phyloP scores from a whole-genome alignment of 2,797 vertebrate genomes.

The Triplophysa yarkandensis region DNA sequence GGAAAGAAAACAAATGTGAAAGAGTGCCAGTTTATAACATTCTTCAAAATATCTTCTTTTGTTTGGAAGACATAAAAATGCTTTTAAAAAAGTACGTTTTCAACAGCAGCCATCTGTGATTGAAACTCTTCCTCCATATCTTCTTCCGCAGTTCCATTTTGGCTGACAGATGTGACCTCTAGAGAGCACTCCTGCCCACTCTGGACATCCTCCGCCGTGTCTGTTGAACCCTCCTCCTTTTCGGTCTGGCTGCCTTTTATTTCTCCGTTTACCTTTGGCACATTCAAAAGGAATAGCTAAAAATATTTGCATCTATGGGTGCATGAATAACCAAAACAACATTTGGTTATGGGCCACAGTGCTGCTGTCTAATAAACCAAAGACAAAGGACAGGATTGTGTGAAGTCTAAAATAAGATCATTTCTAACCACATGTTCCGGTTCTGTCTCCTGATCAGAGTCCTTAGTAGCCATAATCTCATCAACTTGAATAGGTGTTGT shows the following conservation, averaged over 20 bases:
- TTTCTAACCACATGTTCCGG: conserved; percentile 40
- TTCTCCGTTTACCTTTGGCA: conserved; percentile 47
- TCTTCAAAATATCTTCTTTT: no score
- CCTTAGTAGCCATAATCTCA: conserved; percentile 11
- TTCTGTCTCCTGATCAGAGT: conserved; percentile 5
- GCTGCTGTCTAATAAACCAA: not conserved
- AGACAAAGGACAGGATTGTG: not conserved
- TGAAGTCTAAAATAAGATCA: not conserved
- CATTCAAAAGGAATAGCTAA: conserved; percentile 23
- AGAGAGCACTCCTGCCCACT: conserved; percentile 2
- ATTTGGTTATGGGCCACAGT: not conserved
- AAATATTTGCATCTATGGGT: not conserved
- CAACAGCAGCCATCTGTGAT: not conserved
- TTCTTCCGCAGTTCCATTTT: conserved; percentile 35
- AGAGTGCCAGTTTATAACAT: no score
- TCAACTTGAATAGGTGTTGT: not conserved
- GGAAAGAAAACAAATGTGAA: no score
- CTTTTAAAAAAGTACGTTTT: conserved; percentile 3
- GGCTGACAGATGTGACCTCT: conserved; percentile 7
- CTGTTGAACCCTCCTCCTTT: not conserved
- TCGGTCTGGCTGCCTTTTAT: conserved; percentile 27
- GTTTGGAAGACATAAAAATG: no score
- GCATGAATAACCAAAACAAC: not conserved
- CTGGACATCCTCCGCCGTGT: not conserved
- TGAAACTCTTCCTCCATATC: conserved; percentile 7